These are phyloP conservation scores for Anthonomus grandis DNA, from an alignment of 1,140 invertebrate genomes.

Conservation along the genomic window DNA sequence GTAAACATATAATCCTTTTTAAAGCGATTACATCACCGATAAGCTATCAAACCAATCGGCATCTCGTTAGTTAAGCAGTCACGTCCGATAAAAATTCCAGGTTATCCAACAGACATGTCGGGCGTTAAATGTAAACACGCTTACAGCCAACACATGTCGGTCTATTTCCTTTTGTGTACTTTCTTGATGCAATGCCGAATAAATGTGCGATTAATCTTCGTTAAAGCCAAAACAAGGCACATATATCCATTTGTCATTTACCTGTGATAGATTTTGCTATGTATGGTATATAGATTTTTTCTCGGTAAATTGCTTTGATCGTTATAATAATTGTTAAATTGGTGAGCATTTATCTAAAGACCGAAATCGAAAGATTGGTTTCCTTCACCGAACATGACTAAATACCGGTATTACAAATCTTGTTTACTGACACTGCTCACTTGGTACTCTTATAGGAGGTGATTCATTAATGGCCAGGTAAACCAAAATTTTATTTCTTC, in stretches of 20 bases:
- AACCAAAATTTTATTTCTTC: no score
- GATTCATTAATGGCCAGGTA: no score
- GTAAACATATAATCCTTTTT: no score
- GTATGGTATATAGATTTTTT: no score
- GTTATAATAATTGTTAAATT: neutral
- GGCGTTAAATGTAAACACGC: slow-evolving; percentile 11
- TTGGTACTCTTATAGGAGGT: no score
- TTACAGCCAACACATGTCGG: slow-evolving; percentile 18
- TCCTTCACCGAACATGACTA: no score
- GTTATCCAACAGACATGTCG: slow-evolving; percentile 8
- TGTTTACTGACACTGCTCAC: no score
- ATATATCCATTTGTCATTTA: slow-evolving; percentile 14
- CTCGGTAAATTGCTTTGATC: neutral
- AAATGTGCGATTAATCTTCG: slow-evolving; percentile 16
- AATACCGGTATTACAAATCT: no score
- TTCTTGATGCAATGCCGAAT: slow-evolving; percentile 15
- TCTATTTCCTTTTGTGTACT: slow-evolving; percentile 21
- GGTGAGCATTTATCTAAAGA: no score
- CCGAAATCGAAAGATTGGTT: no score
- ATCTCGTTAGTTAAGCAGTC: slow-evolving; percentile 8
- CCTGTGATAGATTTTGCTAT: slow-evolving; percentile 1
- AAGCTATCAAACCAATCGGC: no score
- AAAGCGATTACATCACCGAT: no score
- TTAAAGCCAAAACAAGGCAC: slow-evolving; percentile 10
- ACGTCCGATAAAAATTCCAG: slow-evolving; percentile 15